Conservation (phyloP, 2,113 vertebrate genomes). For the Tragelaphus buxtoni region DNA sequence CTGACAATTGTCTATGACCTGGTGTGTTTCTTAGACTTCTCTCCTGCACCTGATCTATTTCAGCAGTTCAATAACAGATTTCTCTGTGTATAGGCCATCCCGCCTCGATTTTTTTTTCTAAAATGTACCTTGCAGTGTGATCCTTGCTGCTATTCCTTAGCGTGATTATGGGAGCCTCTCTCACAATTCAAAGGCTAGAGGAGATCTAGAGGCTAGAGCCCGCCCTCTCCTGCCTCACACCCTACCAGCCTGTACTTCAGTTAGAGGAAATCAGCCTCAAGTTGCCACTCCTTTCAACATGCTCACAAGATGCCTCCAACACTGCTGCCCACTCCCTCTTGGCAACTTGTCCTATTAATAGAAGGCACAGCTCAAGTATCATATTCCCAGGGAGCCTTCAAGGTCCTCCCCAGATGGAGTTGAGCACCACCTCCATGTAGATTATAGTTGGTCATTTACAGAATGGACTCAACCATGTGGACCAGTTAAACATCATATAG, state of each 20-base stretch:
- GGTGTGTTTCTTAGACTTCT: neutral
- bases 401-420: neutral
- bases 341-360: neutral
- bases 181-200: neutral
- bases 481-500: accelerated
- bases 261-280: neutral
- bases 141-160: neutral
- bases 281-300: neutral
- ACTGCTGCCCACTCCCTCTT: neutral
- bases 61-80: neutral
- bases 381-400: neutral
- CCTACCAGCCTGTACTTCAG: neutral
- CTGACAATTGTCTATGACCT: neutral
- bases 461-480: neutral
- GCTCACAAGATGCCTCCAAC: neutral
- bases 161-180: neutral
- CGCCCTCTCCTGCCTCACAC: neutral
- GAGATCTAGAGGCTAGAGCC: neutral
- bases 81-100: neutral
- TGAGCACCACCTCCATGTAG: neutral
- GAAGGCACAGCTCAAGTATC: neutral
- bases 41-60: neutral
- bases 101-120: neutral
- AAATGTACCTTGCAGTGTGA: neutral
- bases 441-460: neutral